Conservation (phyloP, 2,113 vertebrate species). For the Melanerpes formicivorus region DNA sequence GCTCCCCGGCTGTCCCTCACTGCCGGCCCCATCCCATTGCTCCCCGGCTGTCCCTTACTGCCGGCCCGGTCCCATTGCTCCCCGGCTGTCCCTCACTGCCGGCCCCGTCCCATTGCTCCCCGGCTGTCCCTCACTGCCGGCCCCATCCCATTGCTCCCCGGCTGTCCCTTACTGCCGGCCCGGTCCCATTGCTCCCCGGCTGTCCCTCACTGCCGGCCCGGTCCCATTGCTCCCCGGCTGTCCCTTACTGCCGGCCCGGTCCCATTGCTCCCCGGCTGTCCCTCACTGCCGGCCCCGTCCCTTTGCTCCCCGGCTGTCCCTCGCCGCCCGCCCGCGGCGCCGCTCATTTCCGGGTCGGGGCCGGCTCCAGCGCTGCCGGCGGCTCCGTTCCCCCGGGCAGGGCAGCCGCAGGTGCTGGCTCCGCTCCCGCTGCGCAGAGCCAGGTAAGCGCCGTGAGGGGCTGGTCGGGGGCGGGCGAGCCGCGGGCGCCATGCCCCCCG, state of each 20-base stretch:
- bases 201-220: neutral
- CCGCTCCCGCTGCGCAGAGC: neutral
- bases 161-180: too few relatives aligned
- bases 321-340: neutral
- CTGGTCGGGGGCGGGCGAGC: neutral
- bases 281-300: neutral
- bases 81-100: too few relatives aligned
- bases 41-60: too few relatives aligned
- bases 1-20: too few relatives aligned
- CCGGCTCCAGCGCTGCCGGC: neutral
- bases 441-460: neutral
- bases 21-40: too few relatives aligned
- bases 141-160: too few relatives aligned
- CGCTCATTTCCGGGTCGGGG: constrained; percentile 25
- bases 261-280: too few relatives aligned
- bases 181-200: neutral
- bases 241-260: too few relatives aligned
- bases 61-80: too few relatives aligned
- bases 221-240: too few relatives aligned
- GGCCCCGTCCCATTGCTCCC: too few relatives aligned
- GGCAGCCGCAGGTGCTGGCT: neutral
- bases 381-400: neutral
- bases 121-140: too few relatives aligned
- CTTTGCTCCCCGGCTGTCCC: neutral
- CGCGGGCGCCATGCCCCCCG: neutral